A percentile compares a stretch with the other conserved stretches of the same genome.
These are phyloP conservation scores for Variabilichromis moorii DNA, from an alignment of 2,113 vertebrate species.

Conservation along the genomic window DNA sequence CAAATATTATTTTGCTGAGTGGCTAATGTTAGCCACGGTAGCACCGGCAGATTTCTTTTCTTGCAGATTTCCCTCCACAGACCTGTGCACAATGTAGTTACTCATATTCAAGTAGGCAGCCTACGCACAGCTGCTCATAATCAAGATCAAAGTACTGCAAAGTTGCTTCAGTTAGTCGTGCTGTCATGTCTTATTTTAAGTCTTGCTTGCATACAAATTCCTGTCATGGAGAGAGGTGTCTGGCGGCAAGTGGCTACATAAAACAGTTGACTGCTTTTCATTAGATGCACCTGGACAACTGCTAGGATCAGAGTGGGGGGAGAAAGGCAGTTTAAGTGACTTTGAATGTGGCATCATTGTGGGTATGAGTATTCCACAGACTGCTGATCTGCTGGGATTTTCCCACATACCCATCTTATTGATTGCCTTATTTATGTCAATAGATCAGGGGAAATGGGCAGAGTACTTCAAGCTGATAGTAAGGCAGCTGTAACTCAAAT, in stretches of 20 bases:
- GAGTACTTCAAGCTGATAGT: background rate
- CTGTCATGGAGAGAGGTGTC: background rate
- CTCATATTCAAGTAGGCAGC: background rate
- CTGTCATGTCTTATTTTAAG: background rate
- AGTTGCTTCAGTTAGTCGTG: background rate
- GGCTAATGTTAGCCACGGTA: fast-evolving
- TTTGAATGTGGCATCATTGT: background rate
- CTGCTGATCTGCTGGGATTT: background rate
- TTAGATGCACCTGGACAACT: background rate
- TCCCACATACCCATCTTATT: background rate
- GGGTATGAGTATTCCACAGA: background rate
- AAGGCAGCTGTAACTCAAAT: background rate
- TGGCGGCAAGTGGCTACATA: fast-evolving
- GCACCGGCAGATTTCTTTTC: background rate
- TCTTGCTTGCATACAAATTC: background rate
- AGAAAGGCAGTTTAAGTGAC: background rate
- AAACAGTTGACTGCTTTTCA: background rate
- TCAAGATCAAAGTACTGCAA: background rate
- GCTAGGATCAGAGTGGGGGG: background rate
- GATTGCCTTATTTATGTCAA: background rate
- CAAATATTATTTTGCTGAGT: background rate
- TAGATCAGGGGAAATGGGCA: background rate
- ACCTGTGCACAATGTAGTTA: background rate
- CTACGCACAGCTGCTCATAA: background rate
- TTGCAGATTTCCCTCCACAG: background rate